Percentiles rank a stretch among this genome's conserved stretches.
phyloP scores from a whole-genome alignment of 2,797 vertebrate genomes.

The Typhlichthys subterraneus region DNA sequence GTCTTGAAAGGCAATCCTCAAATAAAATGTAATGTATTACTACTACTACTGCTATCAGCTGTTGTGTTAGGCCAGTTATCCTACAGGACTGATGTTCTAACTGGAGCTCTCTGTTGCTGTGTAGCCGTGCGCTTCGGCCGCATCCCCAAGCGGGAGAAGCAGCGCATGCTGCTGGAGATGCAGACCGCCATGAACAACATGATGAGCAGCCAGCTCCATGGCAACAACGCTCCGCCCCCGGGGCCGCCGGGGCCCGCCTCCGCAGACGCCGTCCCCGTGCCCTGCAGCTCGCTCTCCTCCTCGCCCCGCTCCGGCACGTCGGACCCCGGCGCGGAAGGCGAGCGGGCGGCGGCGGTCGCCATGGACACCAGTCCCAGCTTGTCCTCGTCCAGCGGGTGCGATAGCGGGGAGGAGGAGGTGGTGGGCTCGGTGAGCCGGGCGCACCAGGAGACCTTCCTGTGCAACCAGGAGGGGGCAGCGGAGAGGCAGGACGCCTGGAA shows the following conservation, averaged over 20 bases:
- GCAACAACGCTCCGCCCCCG: constrained; percentile 42
- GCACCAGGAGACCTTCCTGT: constrained; percentile 92
- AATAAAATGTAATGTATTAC: too few relatives aligned
- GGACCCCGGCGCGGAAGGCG: constrained; percentile 45
- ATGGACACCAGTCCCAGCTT: constrained; percentile 75
- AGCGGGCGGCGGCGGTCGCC: constrained; percentile 28
- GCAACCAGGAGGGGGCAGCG: constrained; percentile 85
- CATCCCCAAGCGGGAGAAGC: constrained; percentile 96
- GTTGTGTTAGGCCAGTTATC: too few relatives aligned
- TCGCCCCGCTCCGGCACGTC: constrained; percentile 52
- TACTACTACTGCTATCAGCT: too few relatives aligned
- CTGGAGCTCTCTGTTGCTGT: constrained; percentile 27
- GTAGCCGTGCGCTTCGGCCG: constrained; percentile 93
- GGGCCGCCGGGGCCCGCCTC: constrained; percentile 39
- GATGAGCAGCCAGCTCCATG: constrained; percentile 85
- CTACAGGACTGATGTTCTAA: background rate
- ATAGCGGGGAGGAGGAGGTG: constrained; percentile 91
- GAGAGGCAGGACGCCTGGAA: constrained; percentile 63
- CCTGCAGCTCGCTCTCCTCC: constrained; percentile 44
- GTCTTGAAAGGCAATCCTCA: too few relatives aligned
- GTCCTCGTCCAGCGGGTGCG: constrained; percentile 62
- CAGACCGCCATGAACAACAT: constrained; percentile 96
- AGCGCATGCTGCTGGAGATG: constrained; percentile 96
- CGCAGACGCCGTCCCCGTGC: constrained; percentile 12
- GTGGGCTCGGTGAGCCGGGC: constrained; percentile 87